Evolutionary conservation across 2,113 vertebrate species (phyloP).

Genomic region (Onychorhynchus coronatus): DNA sequence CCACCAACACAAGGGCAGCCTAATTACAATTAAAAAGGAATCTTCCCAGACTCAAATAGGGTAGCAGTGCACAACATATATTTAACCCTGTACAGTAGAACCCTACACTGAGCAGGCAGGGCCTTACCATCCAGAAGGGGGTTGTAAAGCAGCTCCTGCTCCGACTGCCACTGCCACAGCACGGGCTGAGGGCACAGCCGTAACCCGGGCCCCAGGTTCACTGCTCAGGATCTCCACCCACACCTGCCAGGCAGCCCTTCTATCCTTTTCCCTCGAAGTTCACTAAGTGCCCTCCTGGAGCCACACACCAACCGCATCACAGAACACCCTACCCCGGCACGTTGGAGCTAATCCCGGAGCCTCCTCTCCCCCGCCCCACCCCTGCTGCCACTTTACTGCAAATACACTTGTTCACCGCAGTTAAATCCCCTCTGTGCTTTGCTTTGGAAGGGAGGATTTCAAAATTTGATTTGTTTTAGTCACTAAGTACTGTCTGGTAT

Average conservation of each 20-base stretch:
- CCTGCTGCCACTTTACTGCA: neutral
- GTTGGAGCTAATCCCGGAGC: neutral
- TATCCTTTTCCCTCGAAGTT: neutral
- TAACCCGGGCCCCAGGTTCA: fast-evolving
- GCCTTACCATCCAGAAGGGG: neutral
- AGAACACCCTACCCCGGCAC: fast-evolving
- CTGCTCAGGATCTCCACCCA: neutral
- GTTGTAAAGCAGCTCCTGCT: neutral
- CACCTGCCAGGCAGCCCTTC: neutral
- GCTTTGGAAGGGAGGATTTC: conserved; percentile 36
- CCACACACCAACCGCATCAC: neutral
- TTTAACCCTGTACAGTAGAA: neutral
- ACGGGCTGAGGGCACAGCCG: neutral
- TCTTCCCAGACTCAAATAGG: neutral
- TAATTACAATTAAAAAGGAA: conserved; percentile 60
- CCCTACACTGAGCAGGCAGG: neutral
- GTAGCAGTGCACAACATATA: fast-evolving
- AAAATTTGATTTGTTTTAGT: conserved; percentile 49
- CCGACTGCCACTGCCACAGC: neutral
- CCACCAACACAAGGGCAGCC: conserved; percentile 26
- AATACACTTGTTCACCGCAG: neutral
- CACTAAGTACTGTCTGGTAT: conserved; percentile 11
- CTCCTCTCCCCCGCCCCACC: neutral
- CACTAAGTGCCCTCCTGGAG: neutral
- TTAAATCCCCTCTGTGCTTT: neutral